Base-by-base conservation (phyloP, 2,113 vertebrate genomes). In the Centropus bengalensis region DNA sequence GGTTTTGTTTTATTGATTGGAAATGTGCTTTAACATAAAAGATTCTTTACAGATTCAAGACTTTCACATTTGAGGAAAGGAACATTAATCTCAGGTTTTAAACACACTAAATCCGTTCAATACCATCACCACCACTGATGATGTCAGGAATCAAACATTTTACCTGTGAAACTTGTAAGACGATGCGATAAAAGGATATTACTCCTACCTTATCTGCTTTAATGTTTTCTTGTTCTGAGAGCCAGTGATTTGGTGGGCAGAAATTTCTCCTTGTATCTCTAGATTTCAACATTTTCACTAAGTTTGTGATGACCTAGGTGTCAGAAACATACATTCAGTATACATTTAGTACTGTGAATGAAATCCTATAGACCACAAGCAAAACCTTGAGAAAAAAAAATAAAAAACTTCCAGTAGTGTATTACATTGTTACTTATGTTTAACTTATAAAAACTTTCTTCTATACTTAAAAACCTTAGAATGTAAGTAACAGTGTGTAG, bases 221-320 rank as follows among this genome's bases (percentile, higher is more conserved):
- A 89, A 99, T 99, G 92, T 99, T 99, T 96, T 99, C 99, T 92
- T 99, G 99, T 81, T 98, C 97, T 14, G 99, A 99, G 56, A 99
- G 98, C 99, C 99, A 99, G 96, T 99, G 99, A 82, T 99, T 98
- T n/a, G 96, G 97, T 15, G 99, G 99, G 93, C 99, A 99, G 94
- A 99, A 99, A 63, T 98, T 99, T 93, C 99, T 98, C 85, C 99
- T 98, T 10, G 99, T 99, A 96, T 99, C 99, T 45, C 99, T 98
- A 82, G 99, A 98, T 96, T 99, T 99, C 86, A 99, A 96, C 99
- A 99, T 99, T 96, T 99, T 99, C 97, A 99, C 99, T 91, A 99
- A 98, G 94, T 99, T 99, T 93, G 99, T 99, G 94, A 99, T 99
- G 49, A 99, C 99, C 99, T 99, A 96, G 8, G 58, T 70, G 60